These are phyloP conservation scores for Diploscapter pachys DNA, from an alignment of 1,140 invertebrate genomes.

Conservation along the genomic window DNA sequence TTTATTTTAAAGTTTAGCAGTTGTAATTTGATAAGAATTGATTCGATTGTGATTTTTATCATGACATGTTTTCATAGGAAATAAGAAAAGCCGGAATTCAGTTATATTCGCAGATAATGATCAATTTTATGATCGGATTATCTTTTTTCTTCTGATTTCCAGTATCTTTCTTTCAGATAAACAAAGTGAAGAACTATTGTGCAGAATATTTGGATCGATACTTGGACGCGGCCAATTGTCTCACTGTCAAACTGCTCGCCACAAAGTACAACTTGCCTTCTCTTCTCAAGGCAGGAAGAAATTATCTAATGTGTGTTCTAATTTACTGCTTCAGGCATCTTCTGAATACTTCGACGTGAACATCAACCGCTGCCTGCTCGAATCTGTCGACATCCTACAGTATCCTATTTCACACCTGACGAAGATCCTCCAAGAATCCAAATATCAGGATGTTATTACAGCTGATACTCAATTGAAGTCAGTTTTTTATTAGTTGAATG, in stretches of 20 bases:
- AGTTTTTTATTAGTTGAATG: slow-evolving; percentile 46
- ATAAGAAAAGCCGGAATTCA: no score
- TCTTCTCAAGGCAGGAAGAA: slow-evolving; percentile 58
- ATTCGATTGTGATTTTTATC: no score
- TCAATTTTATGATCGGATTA: no score
- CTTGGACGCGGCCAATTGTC: slow-evolving; percentile 68
- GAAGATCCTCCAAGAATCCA: slow-evolving; percentile 47
- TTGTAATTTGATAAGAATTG: no score
- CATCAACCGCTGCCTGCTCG: slow-evolving; percentile 60
- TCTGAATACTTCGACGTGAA: slow-evolving; percentile 63
- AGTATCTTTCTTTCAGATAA: slow-evolving; percentile 42
- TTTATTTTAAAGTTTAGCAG: slow-evolving; percentile 14
- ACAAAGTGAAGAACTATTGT: slow-evolving; percentile 68
- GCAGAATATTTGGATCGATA: slow-evolving; percentile 68
- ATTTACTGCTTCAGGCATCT: slow-evolving; percentile 46
- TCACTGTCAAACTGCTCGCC: slow-evolving; percentile 65
- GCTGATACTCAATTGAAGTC: slow-evolving; percentile 50
- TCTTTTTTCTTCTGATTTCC: no score
- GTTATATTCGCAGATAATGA: no score
- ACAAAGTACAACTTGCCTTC: slow-evolving; percentile 64
- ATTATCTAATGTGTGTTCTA: not conserved
- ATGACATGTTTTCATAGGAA: no score
- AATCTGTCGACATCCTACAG: slow-evolving; percentile 49
- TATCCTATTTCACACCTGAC: slow-evolving; percentile 38
- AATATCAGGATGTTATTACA: slow-evolving; percentile 38